These are phyloP conservation scores for Heliconius hermathena DNA, from an alignment of 1,140 invertebrate genomes.

Conservation along the genomic window DNA sequence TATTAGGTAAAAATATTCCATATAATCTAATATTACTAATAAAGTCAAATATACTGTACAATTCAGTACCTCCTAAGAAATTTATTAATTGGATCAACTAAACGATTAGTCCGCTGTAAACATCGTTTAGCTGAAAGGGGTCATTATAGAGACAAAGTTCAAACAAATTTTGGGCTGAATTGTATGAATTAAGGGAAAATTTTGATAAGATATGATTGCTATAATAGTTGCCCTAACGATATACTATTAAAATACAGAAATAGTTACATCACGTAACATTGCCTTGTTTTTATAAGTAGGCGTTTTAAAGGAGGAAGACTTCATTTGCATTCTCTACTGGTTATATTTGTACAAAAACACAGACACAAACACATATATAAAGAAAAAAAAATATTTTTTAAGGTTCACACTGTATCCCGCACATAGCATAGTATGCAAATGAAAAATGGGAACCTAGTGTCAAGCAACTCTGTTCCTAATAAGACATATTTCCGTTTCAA, in stretches of 20 bases:
- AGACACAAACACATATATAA: no score
- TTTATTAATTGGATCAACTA: conserved; percentile 21
- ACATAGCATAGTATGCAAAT: no score
- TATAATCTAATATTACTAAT: not conserved
- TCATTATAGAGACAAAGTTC: conserved; percentile 10
- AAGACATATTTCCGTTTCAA: no score
- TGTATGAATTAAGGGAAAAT: not conserved
- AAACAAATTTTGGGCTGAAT: conserved; percentile 14
- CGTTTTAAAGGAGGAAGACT: not conserved
- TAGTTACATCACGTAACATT: not conserved
- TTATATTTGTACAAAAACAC: not conserved
- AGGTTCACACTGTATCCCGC: no score
- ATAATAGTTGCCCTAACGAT: not conserved
- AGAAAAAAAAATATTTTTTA: no score
- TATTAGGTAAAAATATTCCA: not conserved
- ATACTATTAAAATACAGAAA: not conserved
- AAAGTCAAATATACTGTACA: conserved; percentile 8
- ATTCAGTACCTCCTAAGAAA: not conserved
- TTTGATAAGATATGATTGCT: not conserved
- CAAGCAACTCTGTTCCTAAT: no score
- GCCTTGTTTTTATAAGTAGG: not conserved
- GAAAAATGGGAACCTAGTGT: no score
- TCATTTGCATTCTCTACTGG: not conserved
- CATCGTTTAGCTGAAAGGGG: conserved; percentile 16
- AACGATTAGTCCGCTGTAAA: conserved; percentile 21